phyloP scores from a whole-genome alignment of 2,797 vertebrate species.

The Oreortyx pictus region DNA sequence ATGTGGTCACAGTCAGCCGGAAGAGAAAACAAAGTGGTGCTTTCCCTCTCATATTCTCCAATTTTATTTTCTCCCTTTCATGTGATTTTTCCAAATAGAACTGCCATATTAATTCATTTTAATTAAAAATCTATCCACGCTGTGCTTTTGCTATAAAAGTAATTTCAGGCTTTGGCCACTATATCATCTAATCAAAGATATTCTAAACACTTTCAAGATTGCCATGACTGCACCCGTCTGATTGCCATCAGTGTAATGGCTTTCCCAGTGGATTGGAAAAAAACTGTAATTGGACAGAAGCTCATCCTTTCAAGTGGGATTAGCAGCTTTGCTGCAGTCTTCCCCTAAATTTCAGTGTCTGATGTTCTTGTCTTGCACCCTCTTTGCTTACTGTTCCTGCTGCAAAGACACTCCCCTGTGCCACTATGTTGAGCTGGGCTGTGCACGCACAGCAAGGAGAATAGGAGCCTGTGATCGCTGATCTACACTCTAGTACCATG shows the following conservation, averaged over 20 bases:
- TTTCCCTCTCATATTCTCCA: constrained; percentile 30
- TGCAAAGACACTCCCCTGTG: neutral
- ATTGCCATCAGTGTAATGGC: constrained; percentile 58
- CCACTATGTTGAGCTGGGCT: neutral
- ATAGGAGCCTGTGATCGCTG: neutral
- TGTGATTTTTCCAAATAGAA: constrained; percentile 63
- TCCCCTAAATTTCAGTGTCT: constrained; percentile 7
- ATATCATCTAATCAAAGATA: constrained; percentile 73
- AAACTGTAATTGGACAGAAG: constrained; percentile 29
- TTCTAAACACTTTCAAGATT: constrained; percentile 60
- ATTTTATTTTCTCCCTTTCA: constrained; percentile 62
- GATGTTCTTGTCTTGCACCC: neutral
- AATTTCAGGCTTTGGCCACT: constrained; percentile 61
- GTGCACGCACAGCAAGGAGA: neutral
- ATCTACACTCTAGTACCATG: rapidly evolving
- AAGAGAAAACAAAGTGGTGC: constrained; percentile 35
- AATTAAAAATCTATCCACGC: constrained; percentile 73
- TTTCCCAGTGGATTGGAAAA: constrained; percentile 58
- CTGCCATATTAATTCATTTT: constrained; percentile 67
- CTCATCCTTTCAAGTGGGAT: constrained; percentile 46
- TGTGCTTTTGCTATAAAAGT: constrained; percentile 65
- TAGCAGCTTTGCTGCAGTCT: constrained; percentile 16
- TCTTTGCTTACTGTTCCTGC: neutral
- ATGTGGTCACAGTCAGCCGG: constrained; percentile 6
- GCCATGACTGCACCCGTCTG: constrained; percentile 35